Base-by-base conservation (phyloP, 2,888 invertebrate genomes). In the Ariolimax columbianus region DNA sequence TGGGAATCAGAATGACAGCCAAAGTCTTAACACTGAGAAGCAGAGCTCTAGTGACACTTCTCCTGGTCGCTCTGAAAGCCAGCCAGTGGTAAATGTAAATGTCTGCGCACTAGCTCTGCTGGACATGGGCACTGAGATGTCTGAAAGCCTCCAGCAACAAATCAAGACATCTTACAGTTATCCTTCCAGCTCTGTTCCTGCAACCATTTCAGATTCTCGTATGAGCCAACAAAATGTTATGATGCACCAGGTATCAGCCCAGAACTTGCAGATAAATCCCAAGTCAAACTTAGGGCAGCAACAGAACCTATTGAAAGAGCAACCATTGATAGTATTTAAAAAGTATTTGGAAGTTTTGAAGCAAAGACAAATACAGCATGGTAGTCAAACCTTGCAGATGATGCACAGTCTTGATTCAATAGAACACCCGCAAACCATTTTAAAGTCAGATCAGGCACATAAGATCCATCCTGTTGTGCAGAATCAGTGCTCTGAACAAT, bases 71-170 rank as follows among this genome's bases (percentile, higher is more conserved):
- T 51, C 51, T 51, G 33, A 75, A 51, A 51, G 30, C 33, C 47
- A 75, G 19, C 75, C 51, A 33, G 33, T 75, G 1, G 33, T 75
- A 51, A 33, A 75, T 33, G 51, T 75, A 23, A 51, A 43, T 51
- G 75, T 38, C 19, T 30, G 68, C 40, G 79, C 79, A n/a, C 30
- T n/a, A n/a, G 79, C 79, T 6, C 43, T 79, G 30, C 79, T 79
- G 4, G 63, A n/a, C 0, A 40, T 79, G 47, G 11, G 68, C 17
- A 14, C 43, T 30, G 66, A 79, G 33, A 79, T 79, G 68, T 30
- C 79, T 33, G 40, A 36, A 43, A 66, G 63, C 33, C 79, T 79
- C 36, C 79, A 79, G 30, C 79, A 79, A n/a, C 79, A 79, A 43
- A 79, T 79, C 43, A 79, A 79, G 68, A 79, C 66, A 33, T 79